Conservation (phyloP, 1,140 invertebrate species). For the Augochlora pura region DNA sequence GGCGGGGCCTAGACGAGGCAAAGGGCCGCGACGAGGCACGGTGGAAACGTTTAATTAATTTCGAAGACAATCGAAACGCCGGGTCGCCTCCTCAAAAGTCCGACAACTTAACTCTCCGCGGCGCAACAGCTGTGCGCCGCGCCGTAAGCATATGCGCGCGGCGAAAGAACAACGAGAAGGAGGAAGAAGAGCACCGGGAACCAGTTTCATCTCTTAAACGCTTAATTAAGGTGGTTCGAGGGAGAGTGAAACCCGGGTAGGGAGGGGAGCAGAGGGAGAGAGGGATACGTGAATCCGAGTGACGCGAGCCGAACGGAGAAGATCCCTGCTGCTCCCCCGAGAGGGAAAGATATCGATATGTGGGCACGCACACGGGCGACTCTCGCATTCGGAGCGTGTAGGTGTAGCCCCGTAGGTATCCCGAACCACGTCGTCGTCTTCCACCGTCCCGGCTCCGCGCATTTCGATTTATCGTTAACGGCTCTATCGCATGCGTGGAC, state of each 20-base stretch:
- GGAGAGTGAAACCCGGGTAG: conserved; percentile 55
- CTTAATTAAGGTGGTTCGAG: conserved; percentile 73
- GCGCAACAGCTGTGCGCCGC: conserved; percentile 42
- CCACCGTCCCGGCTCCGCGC: conserved; percentile 48
- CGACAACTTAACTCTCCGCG: conserved; percentile 36
- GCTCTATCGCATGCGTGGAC: conserved; percentile 69
- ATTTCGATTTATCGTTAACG: conserved; percentile 75
- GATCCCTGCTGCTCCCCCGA: not conserved
- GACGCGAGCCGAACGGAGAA: conserved; percentile 43
- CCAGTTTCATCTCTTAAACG: conserved; percentile 76
- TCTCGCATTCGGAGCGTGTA: not conserved
- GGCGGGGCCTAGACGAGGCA: not conserved
- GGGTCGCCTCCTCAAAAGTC: conserved; percentile 29
- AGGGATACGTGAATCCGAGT: conserved; percentile 63
- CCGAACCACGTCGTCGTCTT: conserved; percentile 30
- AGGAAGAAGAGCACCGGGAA: conserved; percentile 59
- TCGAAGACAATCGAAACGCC: conserved; percentile 45
- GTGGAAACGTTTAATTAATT: conserved; percentile 53
- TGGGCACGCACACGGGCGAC: not conserved
- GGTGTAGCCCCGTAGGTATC: conserved; percentile 15
- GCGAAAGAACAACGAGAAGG: conserved; percentile 49
- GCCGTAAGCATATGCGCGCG: conserved; percentile 49
- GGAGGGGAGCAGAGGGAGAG: not conserved
- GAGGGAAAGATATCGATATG: conserved; percentile 42
- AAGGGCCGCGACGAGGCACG: not conserved